Base-by-base conservation (phyloP, 2,797 vertebrate genomes). In the Thunnus albacares region DNA sequence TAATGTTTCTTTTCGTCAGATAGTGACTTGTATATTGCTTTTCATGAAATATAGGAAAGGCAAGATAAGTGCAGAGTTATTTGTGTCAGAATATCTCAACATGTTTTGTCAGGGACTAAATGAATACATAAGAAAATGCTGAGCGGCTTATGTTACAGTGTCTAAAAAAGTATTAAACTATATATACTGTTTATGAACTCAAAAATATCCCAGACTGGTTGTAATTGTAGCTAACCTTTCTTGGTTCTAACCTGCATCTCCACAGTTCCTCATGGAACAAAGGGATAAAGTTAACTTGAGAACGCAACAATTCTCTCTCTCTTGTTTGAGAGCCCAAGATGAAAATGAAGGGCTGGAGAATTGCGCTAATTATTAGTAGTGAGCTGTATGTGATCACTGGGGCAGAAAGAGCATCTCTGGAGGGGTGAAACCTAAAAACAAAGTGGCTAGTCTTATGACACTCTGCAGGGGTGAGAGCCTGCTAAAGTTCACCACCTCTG, bases 401-500 rank as follows among this genome's bases (percentile, higher is more conserved):
- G 87, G 94, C 94, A 93, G 94, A 95, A 95, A 94, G 90, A 94
- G 91, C 93, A 89, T 92, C 93, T 94, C 82, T 93, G 87, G 90
- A 91, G 91, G 90, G 91, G 81, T 85, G 88, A 93, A 92, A 89
- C 84, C 83, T 91, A 85, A 93, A 94, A 89, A 93, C 92, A 90
- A 93, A 93, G 92, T 93, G 86, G 90, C 91, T 76, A 89, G 94
- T 95, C 95, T 95, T 90, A 94, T 95, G 95, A 95, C 88, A 92
- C 94, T 85, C 94, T 83, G 87, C 91, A 93, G 94, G 94, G 92
- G 94, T 91, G 88, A 86, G 72, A 91, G 90, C 90, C 89, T 91
- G 89, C 92, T 89, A 88, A 92, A 92, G 93, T 93, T 94, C 90
- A 90, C 79, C 92, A 93, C 93, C 95, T 93, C 79, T 86, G 75